Evolutionary conservation across 2,888 invertebrate genomes (phyloP).

Genomic region (Drosophila robusta): DNA sequence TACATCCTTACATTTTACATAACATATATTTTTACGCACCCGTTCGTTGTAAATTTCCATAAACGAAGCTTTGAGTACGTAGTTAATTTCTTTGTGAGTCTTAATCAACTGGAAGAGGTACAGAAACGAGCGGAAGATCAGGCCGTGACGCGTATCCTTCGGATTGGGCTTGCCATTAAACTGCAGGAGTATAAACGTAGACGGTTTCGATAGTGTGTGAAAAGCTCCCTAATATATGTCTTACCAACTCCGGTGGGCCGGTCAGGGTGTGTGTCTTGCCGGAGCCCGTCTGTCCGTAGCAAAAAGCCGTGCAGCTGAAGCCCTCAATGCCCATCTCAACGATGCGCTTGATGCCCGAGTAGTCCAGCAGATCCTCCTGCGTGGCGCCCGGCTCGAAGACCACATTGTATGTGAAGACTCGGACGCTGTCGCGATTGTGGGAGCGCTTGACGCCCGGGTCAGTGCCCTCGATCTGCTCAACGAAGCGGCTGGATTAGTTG

Average conservation of each 20-base stretch:
- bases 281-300: conserved; percentile 98
- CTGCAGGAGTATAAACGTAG: conserved; percentile 83
- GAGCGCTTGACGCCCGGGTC: conserved; percentile 86
- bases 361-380: conserved; percentile 92
- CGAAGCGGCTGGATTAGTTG: background rate
- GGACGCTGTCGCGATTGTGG: conserved; percentile 88
- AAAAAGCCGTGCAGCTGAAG: conserved; percentile 96
- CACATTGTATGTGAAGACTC: conserved; percentile 97
- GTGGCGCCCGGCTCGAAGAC: conserved; percentile 96
- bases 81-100: conserved; percentile 91
- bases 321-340: conserved; percentile 98
- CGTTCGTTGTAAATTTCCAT: conserved; percentile 99
- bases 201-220: no score
- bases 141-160: conserved; percentile 91
- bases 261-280: conserved; percentile 98
- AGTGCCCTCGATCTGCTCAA: conserved; percentile 85
- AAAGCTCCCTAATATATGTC: conserved; percentile 41
- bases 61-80: conserved; percentile 95
- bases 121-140: conserved; percentile 95
- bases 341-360: conserved; percentile 94
- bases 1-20: no score
- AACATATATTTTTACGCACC: conserved; percentile 86
- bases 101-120: conserved; percentile 94
- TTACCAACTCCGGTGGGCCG: conserved; percentile 94
- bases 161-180: conserved; percentile 88